Evolutionary conservation across 2,797 vertebrate species (phyloP).

Genomic region (Delichon dasypus): DNA sequence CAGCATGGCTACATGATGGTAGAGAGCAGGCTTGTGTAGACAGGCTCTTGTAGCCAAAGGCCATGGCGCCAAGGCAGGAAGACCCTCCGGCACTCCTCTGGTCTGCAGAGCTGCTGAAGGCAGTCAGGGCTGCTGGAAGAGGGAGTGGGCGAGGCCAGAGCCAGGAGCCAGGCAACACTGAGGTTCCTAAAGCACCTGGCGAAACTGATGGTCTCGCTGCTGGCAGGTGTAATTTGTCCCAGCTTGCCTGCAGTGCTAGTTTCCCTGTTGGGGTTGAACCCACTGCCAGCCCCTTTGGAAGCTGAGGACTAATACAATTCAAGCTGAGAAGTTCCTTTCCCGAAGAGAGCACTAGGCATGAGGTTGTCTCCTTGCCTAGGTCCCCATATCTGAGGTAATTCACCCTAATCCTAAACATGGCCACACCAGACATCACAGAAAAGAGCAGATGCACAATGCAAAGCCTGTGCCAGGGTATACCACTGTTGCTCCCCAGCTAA

Average conservation of each 20-base stretch:
- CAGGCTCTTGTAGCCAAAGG: background rate
- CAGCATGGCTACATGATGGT: background rate
- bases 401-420: background rate
- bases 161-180: background rate
- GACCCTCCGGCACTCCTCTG: background rate
- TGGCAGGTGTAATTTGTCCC: background rate
- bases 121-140: background rate
- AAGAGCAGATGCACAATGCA: background rate
- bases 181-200: background rate
- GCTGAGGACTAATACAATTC: background rate
- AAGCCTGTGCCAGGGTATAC: background rate
- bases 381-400: background rate
- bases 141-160: fast-evolving
- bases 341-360: background rate
- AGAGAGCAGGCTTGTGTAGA: background rate
- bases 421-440: background rate
- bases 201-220: background rate
- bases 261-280: background rate
- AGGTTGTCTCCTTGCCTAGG: background rate
- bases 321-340: background rate
- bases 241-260: fast-evolving
- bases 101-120: background rate
- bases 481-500: background rate
- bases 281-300: background rate
- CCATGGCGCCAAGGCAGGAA: background rate